Base-by-base conservation (phyloP, 2,797 vertebrate genomes). In the Sciurus vulgaris region DNA sequence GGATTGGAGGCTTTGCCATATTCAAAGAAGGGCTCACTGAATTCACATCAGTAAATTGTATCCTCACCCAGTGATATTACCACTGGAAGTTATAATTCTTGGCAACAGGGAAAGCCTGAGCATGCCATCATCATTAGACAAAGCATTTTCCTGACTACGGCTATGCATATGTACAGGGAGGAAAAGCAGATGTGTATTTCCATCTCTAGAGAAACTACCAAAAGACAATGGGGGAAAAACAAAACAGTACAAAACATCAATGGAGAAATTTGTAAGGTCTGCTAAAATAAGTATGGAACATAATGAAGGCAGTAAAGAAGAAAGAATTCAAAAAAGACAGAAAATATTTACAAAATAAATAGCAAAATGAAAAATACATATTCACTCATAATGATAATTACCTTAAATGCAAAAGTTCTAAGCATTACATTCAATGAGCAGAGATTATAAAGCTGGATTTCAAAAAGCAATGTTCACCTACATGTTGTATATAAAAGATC, bases 201-300 rank as follows among this genome's bases (percentile, higher is more conserved):
- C 7, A 65, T 22, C 24, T 17, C 38, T 51, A 63, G 38, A 41
- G 30, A 69, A 51, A n/a, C 2, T 17, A 51, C 4, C 6, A 51
- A 74, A 81, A 51, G 12, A 10, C 81, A 76, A 30, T 33, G 54
- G 44, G 9, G 9, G 8, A 47, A 47, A 70, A 83, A 63, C 24
- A 13, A 30, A 18, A 24, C 4, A 51, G 8, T 49, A 78, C 5
- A 65, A 89, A 83, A 73, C 26, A 86, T 49, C 24, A 91, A 70
- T 22, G 82, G 26, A 89, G 30, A 35, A 67, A 92, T 51, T 63
- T 49, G 30, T 79, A 78, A 56, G 0, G 9, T 41, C 11, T 17
- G 38, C 18, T 92, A 61, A 90, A 95, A 72, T 69, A 82, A 70
- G 77, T 78, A 83, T 47, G 15, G n/a, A 56, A 88, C 5, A 77